Base-by-base conservation (phyloP, 2,888 invertebrate species). In the Germaria angustata region DNA sequence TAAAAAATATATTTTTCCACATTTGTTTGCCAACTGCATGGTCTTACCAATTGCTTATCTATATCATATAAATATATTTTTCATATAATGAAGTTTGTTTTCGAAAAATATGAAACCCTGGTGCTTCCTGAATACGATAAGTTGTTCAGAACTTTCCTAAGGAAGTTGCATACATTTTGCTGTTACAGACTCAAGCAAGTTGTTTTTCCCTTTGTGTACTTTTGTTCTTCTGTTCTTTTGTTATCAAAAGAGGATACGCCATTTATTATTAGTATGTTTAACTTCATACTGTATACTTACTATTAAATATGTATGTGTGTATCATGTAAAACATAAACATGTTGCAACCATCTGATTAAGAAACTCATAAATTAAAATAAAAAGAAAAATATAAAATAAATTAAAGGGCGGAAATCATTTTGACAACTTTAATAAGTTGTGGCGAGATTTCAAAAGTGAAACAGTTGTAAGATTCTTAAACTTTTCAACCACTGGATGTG, bases 371-470 rank as follows among this genome's bases (percentile, higher is more conserved):
- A 6, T 59, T 22, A n/a, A n/a, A n/a, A n/a, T n/a, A n/a, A n/a
- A n/a, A n/a, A n/a, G n/a, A 28, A 55, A 11, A 44, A 55, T 28
- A 32, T 5, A 11, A 20, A 32, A 32, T 44, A 57, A 46, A 59
- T 71, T 71, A 44, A 71, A 22, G 13, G 22, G 57, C 71, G 71
- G 57, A 71, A 57, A 71, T 71, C 59, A 71, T 53, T 71, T 71
- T 71, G 57, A 57, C 57, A 71, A 71, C 57, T 6, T 69, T 69
- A 44, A 55, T 71, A 71, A 22, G 44, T 34, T 15, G 15, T n/a
- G 51, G 51, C 17, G 22, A 36, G 4, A 36, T 15, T 39, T 22
- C 5, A 22, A 11, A 15, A 6, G 15, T 39, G 6, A 66, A 66
- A 15, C 24, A 24, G 49, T 66, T 51, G n/a, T 2, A 5, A 24